These are phyloP conservation scores for Cotesia chilonis DNA, from an alignment of 1,140 invertebrate genomes.

Conservation along the genomic window DNA sequence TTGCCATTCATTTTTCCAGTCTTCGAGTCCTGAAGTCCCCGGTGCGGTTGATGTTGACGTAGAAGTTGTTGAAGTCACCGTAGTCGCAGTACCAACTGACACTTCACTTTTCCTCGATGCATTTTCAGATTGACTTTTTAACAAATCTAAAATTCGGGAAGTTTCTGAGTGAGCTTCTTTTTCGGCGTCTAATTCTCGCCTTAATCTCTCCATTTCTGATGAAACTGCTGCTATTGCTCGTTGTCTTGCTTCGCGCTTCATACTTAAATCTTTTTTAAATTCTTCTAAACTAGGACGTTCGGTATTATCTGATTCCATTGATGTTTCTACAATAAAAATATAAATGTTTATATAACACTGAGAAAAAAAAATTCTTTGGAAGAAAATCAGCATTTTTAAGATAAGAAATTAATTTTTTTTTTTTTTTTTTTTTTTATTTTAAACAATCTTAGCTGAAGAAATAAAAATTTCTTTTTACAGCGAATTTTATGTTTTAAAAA, in stretches of 20 bases:
- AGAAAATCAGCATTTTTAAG: no score
- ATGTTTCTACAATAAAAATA: constrained; percentile 31
- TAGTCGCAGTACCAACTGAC: constrained; percentile 10
- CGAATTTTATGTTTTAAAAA: no score
- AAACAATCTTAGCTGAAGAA: no score
- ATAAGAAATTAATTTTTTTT: no score
- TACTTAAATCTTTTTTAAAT: constrained; percentile 59
- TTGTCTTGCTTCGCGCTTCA: constrained; percentile 61
- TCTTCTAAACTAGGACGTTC: constrained; percentile 48
- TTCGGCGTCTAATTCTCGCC: constrained; percentile 58
- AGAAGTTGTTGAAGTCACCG: not conserved
- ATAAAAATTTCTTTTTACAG: no score
- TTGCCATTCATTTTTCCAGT: constrained; percentile 25
- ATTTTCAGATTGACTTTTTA: constrained; percentile 48
- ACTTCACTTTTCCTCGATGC: constrained; percentile 37
- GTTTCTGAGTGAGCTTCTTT: constrained; percentile 62
- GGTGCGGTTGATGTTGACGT: not conserved
- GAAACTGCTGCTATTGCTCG: constrained; percentile 62
- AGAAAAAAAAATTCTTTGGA: no score
- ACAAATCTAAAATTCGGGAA: constrained; percentile 51
- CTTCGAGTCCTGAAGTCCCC: constrained; percentile 26
- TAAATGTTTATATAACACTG: no score
- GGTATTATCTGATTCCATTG: constrained; percentile 28
- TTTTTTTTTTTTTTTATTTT: no score
- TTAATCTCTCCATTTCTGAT: constrained; percentile 61